Evolutionary conservation across 2,888 invertebrate species (phyloP).

Genomic region (Caenorhabditis sp.): DNA sequence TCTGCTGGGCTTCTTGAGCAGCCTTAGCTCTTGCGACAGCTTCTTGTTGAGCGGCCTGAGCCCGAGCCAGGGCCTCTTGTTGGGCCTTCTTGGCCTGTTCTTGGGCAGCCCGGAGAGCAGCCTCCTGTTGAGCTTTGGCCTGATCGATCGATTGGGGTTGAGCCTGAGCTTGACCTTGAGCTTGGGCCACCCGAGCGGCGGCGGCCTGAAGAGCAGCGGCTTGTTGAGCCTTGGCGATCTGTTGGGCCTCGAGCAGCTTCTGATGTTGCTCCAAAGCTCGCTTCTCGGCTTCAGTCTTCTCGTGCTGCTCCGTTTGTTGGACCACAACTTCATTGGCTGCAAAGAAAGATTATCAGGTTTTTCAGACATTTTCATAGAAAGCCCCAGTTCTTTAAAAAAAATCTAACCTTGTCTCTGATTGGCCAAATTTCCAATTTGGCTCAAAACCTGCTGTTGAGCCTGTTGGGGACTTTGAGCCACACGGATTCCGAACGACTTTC

Average conservation of each 20-base stretch:
- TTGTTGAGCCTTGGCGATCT: constrained; percentile 63
- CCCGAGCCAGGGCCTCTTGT: constrained; percentile 12
- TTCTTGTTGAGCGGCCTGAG: constrained; percentile 11
- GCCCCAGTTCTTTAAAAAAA: not conserved
- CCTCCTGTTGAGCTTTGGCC: constrained; percentile 39
- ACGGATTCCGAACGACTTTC: constrained; percentile 53
- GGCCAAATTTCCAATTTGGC: constrained; percentile 61
- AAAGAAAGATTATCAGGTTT: constrained; percentile 12
- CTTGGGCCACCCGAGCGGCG: constrained; percentile 61
- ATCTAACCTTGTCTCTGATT: constrained; percentile 56
- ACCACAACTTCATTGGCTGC: constrained; percentile 59
- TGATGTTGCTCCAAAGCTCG: constrained; percentile 62
- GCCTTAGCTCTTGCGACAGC: not conserved
- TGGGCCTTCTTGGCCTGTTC: constrained; percentile 42
- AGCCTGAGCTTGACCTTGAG: constrained; percentile 45
- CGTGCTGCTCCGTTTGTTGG: constrained; percentile 19
- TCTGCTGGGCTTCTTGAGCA: constrained; percentile 38
- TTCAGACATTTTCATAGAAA: not conserved
- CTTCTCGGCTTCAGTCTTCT: constrained; percentile 62
- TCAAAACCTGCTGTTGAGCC: constrained; percentile 60
- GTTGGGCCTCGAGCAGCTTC: constrained; percentile 59
- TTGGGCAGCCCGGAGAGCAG: constrained; percentile 39
- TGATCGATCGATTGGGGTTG: constrained; percentile 34
- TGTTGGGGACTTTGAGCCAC: constrained; percentile 60
- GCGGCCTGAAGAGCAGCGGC: constrained; percentile 66